Conservation (phyloP, 2,797 vertebrate genomes). For the Myotis planiceps region DNA sequence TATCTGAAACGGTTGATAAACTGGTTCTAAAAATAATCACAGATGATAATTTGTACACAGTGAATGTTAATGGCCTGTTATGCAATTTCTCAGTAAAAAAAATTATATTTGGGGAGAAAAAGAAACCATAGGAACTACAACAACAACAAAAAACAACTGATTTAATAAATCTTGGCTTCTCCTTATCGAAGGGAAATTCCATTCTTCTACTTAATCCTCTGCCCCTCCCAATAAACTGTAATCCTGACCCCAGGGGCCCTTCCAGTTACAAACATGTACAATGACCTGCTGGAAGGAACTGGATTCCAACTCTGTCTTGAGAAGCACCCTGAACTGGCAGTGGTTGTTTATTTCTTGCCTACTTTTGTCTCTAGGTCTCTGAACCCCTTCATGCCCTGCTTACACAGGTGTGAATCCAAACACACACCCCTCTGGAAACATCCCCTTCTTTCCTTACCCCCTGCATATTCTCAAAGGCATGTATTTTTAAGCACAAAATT, state of each 20-base stretch:
- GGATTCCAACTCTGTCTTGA: not conserved
- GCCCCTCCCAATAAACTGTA: conserved; percentile 51
- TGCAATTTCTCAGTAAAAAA: conserved; percentile 59
- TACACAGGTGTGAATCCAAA: not conserved
- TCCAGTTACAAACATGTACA: not conserved
- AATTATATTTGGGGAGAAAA: conserved; percentile 60
- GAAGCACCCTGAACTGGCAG: not conserved
- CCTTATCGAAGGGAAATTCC: conserved; percentile 77
- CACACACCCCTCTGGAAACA: not conserved
- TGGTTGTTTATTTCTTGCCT: conserved; percentile 17
- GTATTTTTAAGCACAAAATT: not conserved
- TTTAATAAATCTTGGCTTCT: conserved; percentile 76
- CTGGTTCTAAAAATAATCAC: conserved; percentile 72
- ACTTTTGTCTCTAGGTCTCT: not conserved
- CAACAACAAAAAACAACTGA: conserved; percentile 61
- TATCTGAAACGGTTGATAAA: conserved; percentile 59
- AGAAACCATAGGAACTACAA: conserved; percentile 76
- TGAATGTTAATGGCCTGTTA: conserved; percentile 56
- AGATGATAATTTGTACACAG: conserved; percentile 41
- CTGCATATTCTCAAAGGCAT: not conserved
- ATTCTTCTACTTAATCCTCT: conserved; percentile 61
- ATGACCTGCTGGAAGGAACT: not conserved
- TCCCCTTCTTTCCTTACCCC: not conserved
- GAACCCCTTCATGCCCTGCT: not conserved
- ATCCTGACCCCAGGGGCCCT: conserved; percentile 48